Percentiles rank a stretch among this genome's conserved stretches.
Evolutionary conservation across 2,113 vertebrate species (phyloP).

Genomic region (Propithecus coquereli): DNA sequence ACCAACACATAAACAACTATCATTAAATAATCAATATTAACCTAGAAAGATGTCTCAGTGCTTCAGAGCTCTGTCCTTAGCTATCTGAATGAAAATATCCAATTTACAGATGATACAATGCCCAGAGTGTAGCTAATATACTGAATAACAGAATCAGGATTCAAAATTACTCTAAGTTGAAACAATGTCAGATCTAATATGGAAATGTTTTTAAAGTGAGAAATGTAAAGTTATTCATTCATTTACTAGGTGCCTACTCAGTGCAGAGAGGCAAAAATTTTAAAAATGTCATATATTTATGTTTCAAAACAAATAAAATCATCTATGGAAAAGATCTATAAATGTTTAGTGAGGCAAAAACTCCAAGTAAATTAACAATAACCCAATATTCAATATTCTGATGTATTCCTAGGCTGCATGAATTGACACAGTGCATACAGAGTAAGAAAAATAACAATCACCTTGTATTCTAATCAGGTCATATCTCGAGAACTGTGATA

Average conservation of each 20-base stretch:
- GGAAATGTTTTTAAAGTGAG: conserved; percentile 44
- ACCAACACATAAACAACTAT: not conserved
- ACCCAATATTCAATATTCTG: not conserved
- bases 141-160: not conserved
- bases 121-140: not conserved
- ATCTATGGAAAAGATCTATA: not conserved
- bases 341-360: conserved; percentile 31
- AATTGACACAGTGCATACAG: not conserved
- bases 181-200: not conserved
- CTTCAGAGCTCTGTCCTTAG: not conserved
- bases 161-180: conserved; percentile 34
- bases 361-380: not conserved
- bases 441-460: not conserved
- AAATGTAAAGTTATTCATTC: conserved; percentile 28
- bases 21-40: conserved; percentile 29
- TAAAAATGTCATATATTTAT: not conserved
- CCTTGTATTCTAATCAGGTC: not conserved
- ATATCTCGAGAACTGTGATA: not conserved
- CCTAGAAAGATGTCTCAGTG: not conserved
- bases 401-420: not conserved
- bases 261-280: not conserved
- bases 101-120: conserved; percentile 6
- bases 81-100: conserved; percentile 17
- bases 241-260: conserved; percentile 11
- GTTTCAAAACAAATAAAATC: conserved; percentile 26